Base-by-base conservation (phyloP, 2,113 vertebrate species). In the Xenopus borealis region DNA sequence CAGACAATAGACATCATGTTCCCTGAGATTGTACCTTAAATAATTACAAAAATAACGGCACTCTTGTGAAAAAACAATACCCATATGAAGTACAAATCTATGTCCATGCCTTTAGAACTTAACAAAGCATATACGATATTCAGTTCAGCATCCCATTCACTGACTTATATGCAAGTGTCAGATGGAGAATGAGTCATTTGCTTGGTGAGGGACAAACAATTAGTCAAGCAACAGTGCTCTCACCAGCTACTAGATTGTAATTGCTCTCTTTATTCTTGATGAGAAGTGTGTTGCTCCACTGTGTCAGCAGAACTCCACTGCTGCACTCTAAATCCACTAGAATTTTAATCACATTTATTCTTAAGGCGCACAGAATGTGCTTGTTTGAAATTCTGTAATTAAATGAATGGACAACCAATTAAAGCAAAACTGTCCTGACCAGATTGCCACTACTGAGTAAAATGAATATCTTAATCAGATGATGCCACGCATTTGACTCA, bases 161-260 rank as follows among this genome's bases (percentile, higher is more conserved):
- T 75, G 66, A 59, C 62, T 75, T 75, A 69, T 75, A 52, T 57
- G 47, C 73, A 69, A 69, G 58, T 76, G 47, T 63, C 66, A 27
- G 46, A 69, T 76, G 19, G 66, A 76, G 59, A 76, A 76, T 76
- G 47, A 76, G 46, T 69, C 73, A 76, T 76, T 76, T 76, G 59
- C 59, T 69, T 66, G 61, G 73, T 69, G 50, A 76, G 66, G 66
- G 66, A 76, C 73, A 76, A 76, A 76, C 47, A 76, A 76, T 76
- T 76, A 76, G 73, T 69, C 66, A 76, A n/a, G 73, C 73, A 55
- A 57, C 58, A n/a, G 23, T 69, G 73, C 66, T 69, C 73, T 55
- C 66, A 69, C 66, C 66, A 76, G 66, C 66, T 52, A 44, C 73
- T 69, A 76, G 52, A 76, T 76, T 40, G 66, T 69, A 68, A 76